Percentiles rank a stretch among this genome's conserved stretches.
Conservation (phyloP, 2,888 invertebrate genomes). For the Leptarthrus brevirostris region DNA sequence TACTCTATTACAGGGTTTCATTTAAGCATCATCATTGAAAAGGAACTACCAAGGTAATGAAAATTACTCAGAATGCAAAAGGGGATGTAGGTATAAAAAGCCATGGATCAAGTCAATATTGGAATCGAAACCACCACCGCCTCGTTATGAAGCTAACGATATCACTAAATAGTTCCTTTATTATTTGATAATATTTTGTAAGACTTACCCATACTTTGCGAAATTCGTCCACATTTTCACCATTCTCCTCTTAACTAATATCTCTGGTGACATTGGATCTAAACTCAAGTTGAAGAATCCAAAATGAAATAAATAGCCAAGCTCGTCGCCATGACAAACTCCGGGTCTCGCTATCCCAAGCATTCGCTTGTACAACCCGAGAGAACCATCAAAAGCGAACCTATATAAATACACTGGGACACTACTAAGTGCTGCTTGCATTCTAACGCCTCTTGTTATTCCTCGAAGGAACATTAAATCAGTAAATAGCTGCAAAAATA, state of each 20-base stretch:
- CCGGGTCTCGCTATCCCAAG: conserved; percentile 72
- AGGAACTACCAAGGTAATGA: too few relatives aligned
- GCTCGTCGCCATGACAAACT: conserved; percentile 74
- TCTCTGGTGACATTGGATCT: conserved; percentile 71
- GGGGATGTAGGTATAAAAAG: too few relatives aligned
- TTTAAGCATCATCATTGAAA: too few relatives aligned
- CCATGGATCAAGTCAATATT: too few relatives aligned
- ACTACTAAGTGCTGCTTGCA: conserved; percentile 64
- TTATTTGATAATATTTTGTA: too few relatives aligned
- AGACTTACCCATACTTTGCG: conserved; percentile 73
- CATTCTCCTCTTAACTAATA: conserved; percentile 72
- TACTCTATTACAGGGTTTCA: too few relatives aligned
- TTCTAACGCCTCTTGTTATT: conserved; percentile 69
- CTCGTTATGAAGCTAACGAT: too few relatives aligned
- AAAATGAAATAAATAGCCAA: conserved; percentile 75
- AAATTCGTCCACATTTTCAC: conserved; percentile 76
- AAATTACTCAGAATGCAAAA: too few relatives aligned
- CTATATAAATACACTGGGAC: conserved; percentile 73
- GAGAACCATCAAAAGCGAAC: conserved; percentile 73
- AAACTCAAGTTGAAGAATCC: conserved; percentile 73
- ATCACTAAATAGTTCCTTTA: too few relatives aligned
- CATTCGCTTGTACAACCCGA: conserved; percentile 74
- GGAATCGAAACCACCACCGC: too few relatives aligned
- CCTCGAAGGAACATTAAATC: conserved; percentile 75
- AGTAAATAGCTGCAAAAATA: conserved; percentile 69